Base-by-base conservation (phyloP, 2,888 invertebrate genomes). In the Xanthorhoe spadicearia region DNA sequence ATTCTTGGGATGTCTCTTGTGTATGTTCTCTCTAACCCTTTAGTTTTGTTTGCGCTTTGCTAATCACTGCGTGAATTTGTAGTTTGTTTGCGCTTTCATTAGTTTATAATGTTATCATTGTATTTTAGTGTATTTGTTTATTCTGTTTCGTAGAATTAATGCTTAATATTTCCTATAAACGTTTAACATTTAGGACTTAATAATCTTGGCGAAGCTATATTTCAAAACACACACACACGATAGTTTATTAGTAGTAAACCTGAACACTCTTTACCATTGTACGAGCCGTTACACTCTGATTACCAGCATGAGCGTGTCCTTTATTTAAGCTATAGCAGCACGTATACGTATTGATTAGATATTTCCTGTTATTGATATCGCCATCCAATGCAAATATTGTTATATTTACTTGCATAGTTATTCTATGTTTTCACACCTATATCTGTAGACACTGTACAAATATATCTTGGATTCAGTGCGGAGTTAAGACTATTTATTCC, bases 21-120 rank as follows among this genome's bases (percentile, higher is more conserved):
- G 64, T 70, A 57, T 72, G 70, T 69, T 77, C 72, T 77, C 72
- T 69, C 68, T 66, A 72, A 66, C 72, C 70, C 70, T 72, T 72
- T 72, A 69, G 70, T 67, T 75, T 78, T 77, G 72, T 63, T 71
- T 77, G 70, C 61, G 73, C 70, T 67, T 70, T 32, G 4, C 32
- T 32, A 32, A 32, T 32, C 32, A 32, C 32, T 32, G 32, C 13
- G 10, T 43, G 10, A 43, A 10, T 43, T 43, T 5, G 4, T 32
- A 32, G 32, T 32, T 43, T 43, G 38, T 43, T 72, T 77, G 70
- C 60, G 73, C 70, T 67, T 70, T 68, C 61, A 61, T 61, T 43
- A 43, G 38, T 43, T 43, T 13, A 13, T 13, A 13, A 13, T 58
- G 5, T 13, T 28, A 6, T 58, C 28, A 57, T 49, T 10, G 17